Evolutionary conservation across 2,888 invertebrate species (phyloP).

Genomic region (Nomada flava): DNA sequence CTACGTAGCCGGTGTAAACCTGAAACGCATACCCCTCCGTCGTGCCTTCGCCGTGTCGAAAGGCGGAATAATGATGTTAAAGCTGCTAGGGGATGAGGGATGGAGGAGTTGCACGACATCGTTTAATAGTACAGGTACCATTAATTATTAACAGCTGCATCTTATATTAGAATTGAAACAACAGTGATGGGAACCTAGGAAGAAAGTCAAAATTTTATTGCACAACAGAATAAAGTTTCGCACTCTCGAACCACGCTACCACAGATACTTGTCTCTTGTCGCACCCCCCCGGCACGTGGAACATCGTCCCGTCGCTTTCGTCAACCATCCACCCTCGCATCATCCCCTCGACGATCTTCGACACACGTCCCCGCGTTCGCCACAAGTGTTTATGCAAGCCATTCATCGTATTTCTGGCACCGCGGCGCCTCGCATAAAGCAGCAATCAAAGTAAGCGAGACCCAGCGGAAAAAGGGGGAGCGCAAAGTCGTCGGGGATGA

Average conservation of each 20-base stretch:
- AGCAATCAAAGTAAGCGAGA: slow-evolving; percentile 22
- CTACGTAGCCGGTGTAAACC: slow-evolving; percentile 15
- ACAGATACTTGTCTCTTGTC: too few species aligned
- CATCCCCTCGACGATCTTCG: background rate
- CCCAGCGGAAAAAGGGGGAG: background rate
- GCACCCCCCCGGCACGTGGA: background rate
- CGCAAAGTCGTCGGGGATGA: background rate
- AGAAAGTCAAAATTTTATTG: too few species aligned
- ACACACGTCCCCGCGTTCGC: background rate
- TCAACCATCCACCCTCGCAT: background rate
- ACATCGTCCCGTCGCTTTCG: background rate
- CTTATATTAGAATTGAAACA: too few species aligned
- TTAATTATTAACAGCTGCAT: too few species aligned
- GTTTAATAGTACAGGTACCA: too few species aligned
- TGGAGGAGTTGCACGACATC: background rate
- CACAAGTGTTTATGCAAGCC: slow-evolving; percentile 3
- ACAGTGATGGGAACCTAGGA: too few species aligned
- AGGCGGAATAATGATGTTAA: slow-evolving; percentile 37
- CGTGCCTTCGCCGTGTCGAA: slow-evolving; percentile 10
- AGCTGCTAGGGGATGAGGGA: background rate
- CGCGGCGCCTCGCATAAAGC: background rate
- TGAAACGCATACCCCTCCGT: slow-evolving; percentile 12
- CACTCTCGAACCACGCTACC: too few species aligned
- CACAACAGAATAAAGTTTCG: too few species aligned
- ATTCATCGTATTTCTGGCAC: background rate